Percentiles rank a stretch among this genome's conserved stretches.
These are phyloP conservation scores for Chymomyza amoena DNA, from an alignment of 2,888 invertebrate genomes.

Conservation along the genomic window DNA sequence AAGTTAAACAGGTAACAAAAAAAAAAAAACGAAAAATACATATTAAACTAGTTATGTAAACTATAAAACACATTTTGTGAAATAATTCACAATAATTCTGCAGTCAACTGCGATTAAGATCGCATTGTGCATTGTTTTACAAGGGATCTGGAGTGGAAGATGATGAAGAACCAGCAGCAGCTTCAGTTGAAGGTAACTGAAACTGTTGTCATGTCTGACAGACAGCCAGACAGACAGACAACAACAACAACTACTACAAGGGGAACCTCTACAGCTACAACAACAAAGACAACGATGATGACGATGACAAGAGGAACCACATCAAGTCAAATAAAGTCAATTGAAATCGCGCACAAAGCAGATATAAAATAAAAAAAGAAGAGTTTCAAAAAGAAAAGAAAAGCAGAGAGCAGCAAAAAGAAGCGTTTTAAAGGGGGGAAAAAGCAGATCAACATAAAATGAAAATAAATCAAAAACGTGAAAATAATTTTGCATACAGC, in stretches of 20 bases:
- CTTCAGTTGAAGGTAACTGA: neutral
- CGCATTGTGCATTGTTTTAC: conserved; percentile 50
- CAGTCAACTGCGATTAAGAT: conserved; percentile 43
- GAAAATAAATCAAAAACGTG: conserved; percentile 66
- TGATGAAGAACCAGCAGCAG: neutral
- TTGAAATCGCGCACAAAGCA: conserved; percentile 55
- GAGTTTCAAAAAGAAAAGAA: conserved; percentile 16
- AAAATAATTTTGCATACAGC: conserved; percentile 53
- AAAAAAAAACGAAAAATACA: neutral
- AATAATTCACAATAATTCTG: conserved; percentile 53
- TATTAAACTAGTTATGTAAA: neutral
- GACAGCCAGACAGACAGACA: conserved; percentile 36
- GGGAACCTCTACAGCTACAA: neutral
- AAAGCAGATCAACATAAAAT: conserved; percentile 72
- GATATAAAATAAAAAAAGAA: neutral
- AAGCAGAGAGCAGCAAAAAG: conserved; percentile 39
- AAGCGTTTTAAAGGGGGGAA: conserved; percentile 17
- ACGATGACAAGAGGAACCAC: conserved; percentile 41
- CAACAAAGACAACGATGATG: conserved; percentile 4
- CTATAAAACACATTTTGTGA: conserved; percentile 41
- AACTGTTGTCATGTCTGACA: neutral
- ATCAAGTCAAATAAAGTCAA: conserved; percentile 64
- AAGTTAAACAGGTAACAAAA: conserved; percentile 12
- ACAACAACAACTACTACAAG: conserved; percentile 21
- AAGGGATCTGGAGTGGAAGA: neutral